A percentile compares a stretch with the other conserved stretches of the same genome.
These are phyloP conservation scores for Triplophysa bombifrons DNA, from an alignment of 2,797 vertebrate genomes.

Conservation along the genomic window DNA sequence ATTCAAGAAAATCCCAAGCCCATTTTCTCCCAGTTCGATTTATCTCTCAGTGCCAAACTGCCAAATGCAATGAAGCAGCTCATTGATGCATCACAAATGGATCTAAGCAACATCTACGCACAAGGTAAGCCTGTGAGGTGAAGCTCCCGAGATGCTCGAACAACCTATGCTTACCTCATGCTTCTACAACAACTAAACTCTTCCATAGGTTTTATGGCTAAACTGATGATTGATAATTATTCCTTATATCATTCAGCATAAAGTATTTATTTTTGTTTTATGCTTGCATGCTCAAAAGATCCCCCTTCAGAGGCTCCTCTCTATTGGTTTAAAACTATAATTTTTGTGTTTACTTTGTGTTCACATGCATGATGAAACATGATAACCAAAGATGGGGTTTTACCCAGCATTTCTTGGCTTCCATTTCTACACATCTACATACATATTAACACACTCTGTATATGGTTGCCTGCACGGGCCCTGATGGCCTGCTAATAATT, in stretches of 20 bases:
- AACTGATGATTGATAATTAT: not conserved
- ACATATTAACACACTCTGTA: not conserved
- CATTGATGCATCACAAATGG: constrained; percentile 5
- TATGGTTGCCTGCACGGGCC: not conserved
- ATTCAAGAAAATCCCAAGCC: not conserved
- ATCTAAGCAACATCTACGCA: not conserved
- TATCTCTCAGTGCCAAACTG: not conserved
- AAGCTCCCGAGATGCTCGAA: not conserved
- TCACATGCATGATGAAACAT: not conserved
- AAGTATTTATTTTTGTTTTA: too few species aligned
- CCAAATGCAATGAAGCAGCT: not conserved
- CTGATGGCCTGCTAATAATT: constrained; percentile 10
- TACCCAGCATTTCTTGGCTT: not conserved
- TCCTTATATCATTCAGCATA: not conserved
- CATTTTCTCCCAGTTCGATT: not conserved
- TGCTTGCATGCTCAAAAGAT: too few species aligned
- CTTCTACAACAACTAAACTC: not conserved
- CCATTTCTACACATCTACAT: not conserved
- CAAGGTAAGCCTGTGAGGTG: not conserved
- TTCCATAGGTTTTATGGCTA: not conserved
- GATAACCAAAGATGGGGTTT: not conserved
- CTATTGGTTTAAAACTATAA: not conserved
- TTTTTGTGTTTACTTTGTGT: not conserved
- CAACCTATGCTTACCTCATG: not conserved
- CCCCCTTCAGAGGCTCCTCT: not conserved